phyloP scores from a whole-genome alignment of 2,113 vertebrate species.

The Gallinago undulata region DNA sequence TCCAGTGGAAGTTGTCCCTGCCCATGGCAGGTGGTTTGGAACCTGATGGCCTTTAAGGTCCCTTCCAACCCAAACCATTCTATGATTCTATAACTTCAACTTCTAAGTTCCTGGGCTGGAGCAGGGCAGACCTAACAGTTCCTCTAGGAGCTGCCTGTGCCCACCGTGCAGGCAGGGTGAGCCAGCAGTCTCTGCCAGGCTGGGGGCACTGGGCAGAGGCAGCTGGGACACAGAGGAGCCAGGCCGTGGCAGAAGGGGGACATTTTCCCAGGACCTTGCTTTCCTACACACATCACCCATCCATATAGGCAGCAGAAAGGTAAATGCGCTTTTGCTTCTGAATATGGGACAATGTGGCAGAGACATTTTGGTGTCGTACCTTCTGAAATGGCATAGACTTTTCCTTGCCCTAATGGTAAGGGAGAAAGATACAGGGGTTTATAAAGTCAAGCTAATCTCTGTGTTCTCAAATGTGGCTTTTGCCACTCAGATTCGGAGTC shows the following conservation, averaged over 20 bases:
- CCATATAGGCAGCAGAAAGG: neutral
- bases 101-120: neutral
- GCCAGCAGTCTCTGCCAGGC: neutral
- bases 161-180: neutral
- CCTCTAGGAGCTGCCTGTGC: neutral
- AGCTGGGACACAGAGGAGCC: neutral
- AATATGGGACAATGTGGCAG: neutral
- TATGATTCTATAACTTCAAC: neutral
- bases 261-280: rapidly evolving
- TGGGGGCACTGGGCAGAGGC: neutral
- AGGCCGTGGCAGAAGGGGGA: neutral
- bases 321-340: neutral
- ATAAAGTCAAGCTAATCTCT: neutral
- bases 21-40: neutral
- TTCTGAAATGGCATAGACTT: neutral
- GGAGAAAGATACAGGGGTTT: neutral
- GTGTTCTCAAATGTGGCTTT: neutral
- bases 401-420: rapidly evolving
- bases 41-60: neutral
- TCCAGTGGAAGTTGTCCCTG: neutral
- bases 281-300: rapidly evolving
- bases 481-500: neutral
- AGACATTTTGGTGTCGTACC: neutral
- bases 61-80: neutral
- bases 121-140: rapidly evolving